These are phyloP conservation scores for Calliopum simillimum DNA, from an alignment of 2,888 invertebrate genomes.

Conservation along the genomic window DNA sequence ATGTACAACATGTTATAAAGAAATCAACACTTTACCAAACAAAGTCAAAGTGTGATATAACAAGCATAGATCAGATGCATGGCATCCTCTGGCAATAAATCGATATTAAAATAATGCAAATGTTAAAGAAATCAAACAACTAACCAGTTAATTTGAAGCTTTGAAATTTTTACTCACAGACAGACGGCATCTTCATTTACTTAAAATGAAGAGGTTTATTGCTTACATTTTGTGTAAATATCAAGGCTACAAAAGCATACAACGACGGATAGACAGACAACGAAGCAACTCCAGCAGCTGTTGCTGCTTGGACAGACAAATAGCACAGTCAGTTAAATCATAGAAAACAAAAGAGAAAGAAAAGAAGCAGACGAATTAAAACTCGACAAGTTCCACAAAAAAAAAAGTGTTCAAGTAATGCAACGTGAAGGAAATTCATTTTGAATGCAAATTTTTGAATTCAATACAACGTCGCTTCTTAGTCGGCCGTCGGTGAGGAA, in stretches of 20 bases:
- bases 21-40: too few relatives aligned
- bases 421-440: neutral
- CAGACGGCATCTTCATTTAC: constrained; percentile 28
- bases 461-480: neutral
- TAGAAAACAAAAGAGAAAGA: too few relatives aligned
- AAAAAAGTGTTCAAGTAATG: constrained; percentile 15
- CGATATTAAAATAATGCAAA: neutral
- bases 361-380: neutral
- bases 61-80: neutral
- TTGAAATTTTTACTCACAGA: neutral
- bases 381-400: constrained; percentile 15
- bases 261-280: neutral
- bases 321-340: neutral
- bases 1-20: too few relatives aligned
- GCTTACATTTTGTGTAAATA: constrained; percentile 23
- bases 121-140: neutral
- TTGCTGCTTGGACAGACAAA: neutral
- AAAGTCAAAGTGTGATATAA: too few relatives aligned
- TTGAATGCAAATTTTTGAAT: constrained; percentile 1
- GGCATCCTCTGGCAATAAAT: constrained; percentile 6
- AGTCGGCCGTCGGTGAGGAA: neutral
- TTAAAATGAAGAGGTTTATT: constrained; percentile 11
- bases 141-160: neutral
- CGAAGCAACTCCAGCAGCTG: neutral
- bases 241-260: constrained; percentile 17